These are phyloP conservation scores for Heliconius hewitsoni DNA, from an alignment of 1,140 invertebrate genomes.

Conservation along the genomic window DNA sequence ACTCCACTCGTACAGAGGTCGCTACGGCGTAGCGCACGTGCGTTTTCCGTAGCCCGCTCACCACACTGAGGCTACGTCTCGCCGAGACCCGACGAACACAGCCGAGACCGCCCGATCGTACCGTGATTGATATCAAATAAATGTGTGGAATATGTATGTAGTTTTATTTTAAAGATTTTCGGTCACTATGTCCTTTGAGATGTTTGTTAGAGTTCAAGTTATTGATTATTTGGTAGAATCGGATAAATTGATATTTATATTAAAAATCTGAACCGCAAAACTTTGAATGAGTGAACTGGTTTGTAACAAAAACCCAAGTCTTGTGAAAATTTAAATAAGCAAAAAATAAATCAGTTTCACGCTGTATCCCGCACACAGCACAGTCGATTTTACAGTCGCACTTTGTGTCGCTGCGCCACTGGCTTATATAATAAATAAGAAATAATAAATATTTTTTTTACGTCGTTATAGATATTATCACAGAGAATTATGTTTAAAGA, in stretches of 20 bases:
- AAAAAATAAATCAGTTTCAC: no score
- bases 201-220: background rate
- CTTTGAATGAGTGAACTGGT: background rate
- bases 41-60: slow-evolving; percentile 56
- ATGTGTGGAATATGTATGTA: slow-evolving; percentile 78
- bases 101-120: slow-evolving; percentile 59
- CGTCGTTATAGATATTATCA: background rate
- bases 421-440: no score
- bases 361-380: no score
- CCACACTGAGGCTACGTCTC: slow-evolving; percentile 61
- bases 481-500: background rate
- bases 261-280: background rate
- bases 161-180: slow-evolving; percentile 47
- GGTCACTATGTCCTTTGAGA: slow-evolving; percentile 1
- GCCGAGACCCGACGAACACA: slow-evolving; percentile 55
- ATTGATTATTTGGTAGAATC: background rate
- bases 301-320: background rate
- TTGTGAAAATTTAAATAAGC: background rate
- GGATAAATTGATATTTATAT: background rate
- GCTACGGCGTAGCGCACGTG: slow-evolving; percentile 64
- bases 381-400: no score
- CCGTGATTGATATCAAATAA: slow-evolving; percentile 80
- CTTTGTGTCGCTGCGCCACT: no score
- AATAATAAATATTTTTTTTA: background rate
- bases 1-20: slow-evolving; percentile 39